Base-by-base conservation (phyloP, 1,140 invertebrate genomes). In the Trichogramma pretiosum region DNA sequence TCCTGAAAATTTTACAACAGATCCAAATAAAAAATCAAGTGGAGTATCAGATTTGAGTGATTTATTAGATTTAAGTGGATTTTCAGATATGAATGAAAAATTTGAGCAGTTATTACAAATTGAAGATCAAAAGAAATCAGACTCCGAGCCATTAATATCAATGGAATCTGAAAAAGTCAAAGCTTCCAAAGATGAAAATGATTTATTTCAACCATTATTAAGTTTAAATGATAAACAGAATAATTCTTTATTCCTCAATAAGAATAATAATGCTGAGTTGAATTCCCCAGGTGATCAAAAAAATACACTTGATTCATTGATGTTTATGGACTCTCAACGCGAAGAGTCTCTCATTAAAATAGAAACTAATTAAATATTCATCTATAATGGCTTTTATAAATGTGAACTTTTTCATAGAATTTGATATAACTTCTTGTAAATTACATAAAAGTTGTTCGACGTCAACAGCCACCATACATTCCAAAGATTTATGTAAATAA, bases 51-150 rank as follows among this genome's bases (percentile, higher is more conserved):
- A 52, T 23, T 30, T 47, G 4, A 43, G 23, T 18, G 45, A 52
- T 39, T 42, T 52, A 18, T 33, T 52, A 34, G 45, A 52, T 43
- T 38, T 52, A 26, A 43, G 33, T 47, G 45, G 50, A 43, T 56
- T 60, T 32, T 26, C 58, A 16, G 50, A 57, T 44, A 51, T 51
- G 40, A 56, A 60, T 50, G 54, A 57, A 48, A 44, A 48, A 30
- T 46, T 51, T 36, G 43, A 51, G 17, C n/a, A 51, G 17, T 21
- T 51, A 18, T 32, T 51, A 26, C n/a, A 22, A 1, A 22, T 43
- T 8, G 44, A 46, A 21, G 37, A 42, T 30, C 17, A 18, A 32
- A 45, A 24, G 32, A 21, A 22, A 24, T 11, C 23, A 18, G 30
- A 33, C 17, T 3, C 17, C 38, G 33, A 41, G 17, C 22, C 28